Evolutionary conservation across 1,140 invertebrate species (phyloP).

Genomic region (Bombus sylvicola): DNA sequence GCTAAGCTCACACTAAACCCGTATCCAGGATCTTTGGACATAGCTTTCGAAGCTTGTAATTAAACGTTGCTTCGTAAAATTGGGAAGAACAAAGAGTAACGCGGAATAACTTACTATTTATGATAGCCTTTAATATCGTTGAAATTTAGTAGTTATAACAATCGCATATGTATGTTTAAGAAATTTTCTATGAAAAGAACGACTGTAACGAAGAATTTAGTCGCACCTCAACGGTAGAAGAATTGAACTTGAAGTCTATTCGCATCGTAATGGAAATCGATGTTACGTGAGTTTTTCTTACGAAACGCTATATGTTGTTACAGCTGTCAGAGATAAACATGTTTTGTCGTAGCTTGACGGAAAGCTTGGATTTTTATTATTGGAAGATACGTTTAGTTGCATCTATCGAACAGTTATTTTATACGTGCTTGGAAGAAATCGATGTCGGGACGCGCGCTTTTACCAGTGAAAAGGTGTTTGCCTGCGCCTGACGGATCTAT

Average conservation of each 20-base stretch:
- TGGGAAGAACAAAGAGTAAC: neutral
- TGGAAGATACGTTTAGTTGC: neutral
- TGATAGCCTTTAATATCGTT: neutral
- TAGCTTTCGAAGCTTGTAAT: neutral
- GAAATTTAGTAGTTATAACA: neutral
- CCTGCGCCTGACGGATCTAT: constrained; percentile 43
- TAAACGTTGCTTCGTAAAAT: constrained; percentile 53
- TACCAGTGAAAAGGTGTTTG: neutral
- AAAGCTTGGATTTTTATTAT: neutral
- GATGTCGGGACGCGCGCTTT: neutral
- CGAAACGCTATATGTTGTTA: too few species aligned
- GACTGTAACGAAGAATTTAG: too few species aligned
- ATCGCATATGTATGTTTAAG: too few species aligned
- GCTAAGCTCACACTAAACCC: constrained; percentile 28
- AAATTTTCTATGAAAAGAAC: neutral
- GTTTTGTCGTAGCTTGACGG: neutral
- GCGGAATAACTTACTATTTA: neutral
- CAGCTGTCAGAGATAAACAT: neutral
- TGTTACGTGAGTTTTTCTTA: neutral
- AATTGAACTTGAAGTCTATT: neutral
- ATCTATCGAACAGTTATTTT: neutral
- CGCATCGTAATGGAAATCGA: neutral
- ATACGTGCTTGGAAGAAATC: neutral
- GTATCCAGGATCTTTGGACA: constrained; percentile 24
- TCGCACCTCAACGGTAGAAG: neutral